These are phyloP conservation scores for Ophioninae sp. DNA, from an alignment of 2,888 invertebrate species.

Conservation along the genomic window DNA sequence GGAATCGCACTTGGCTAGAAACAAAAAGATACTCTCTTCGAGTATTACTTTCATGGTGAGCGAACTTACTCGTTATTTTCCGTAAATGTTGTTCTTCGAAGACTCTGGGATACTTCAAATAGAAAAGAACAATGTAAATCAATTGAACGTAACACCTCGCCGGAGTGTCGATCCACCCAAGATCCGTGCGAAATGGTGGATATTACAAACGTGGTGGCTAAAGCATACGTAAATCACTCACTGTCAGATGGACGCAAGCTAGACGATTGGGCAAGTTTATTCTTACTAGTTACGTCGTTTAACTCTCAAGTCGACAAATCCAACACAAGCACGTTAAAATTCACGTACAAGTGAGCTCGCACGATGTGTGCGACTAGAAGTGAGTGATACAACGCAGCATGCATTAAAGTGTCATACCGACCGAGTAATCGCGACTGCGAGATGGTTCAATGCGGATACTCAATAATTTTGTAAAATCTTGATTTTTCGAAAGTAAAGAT, in stretches of 20 bases:
- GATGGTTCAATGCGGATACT: too few species aligned
- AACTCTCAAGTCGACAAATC: not conserved
- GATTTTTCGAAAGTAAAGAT: too few species aligned
- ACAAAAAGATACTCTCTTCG: not conserved
- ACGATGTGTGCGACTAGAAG: not conserved
- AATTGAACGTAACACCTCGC: not conserved
- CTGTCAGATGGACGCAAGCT: slow-evolving; percentile 1
- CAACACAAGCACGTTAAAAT: not conserved
- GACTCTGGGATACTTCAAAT: not conserved
- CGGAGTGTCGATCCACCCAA: slow-evolving; percentile 3
- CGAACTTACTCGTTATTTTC: slow-evolving; percentile 17
- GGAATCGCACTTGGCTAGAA: not conserved
- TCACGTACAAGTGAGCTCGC: not conserved
- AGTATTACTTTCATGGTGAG: not conserved
- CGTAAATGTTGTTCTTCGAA: not conserved
- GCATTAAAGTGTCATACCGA: too few species aligned
- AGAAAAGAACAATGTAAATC: not conserved
- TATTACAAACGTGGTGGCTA: slow-evolving; percentile 23
- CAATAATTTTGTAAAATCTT: too few species aligned
- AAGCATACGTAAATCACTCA: not conserved
- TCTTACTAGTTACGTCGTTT: not conserved
- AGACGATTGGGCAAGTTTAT: not conserved
- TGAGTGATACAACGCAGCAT: too few species aligned
- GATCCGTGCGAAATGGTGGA: slow-evolving; percentile 53
- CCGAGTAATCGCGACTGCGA: too few species aligned